Conservation (phyloP, 2,113 vertebrate genomes). For the Urocolius indicus region DNA sequence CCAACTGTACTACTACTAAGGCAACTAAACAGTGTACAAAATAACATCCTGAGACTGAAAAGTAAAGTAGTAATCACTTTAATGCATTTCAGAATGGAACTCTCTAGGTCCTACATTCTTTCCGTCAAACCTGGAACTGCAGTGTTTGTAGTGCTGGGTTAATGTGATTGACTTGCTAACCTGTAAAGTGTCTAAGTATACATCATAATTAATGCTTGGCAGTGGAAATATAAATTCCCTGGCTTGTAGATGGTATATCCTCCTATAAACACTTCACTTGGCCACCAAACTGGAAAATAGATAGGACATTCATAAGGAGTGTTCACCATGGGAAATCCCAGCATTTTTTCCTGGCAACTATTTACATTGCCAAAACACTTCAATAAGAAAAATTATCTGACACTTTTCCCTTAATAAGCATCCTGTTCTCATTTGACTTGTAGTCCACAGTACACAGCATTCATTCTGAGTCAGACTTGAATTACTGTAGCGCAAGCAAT, state of each 20-base stretch:
- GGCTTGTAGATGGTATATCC: constrained; percentile 43
- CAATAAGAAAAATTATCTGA: constrained; percentile 62
- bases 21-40: not conserved
- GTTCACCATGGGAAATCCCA: constrained; percentile 23
- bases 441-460: constrained; percentile 49
- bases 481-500: constrained; percentile 45
- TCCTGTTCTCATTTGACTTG: constrained; percentile 46
- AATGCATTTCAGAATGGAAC: not conserved
- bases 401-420: constrained; percentile 3
- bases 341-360: constrained; percentile 17
- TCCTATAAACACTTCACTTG: constrained; percentile 51
- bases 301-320: constrained; percentile 54
- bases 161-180: constrained; percentile 25
- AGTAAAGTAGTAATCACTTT: not conserved
- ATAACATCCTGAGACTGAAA: not conserved
- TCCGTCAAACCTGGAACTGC: not conserved
- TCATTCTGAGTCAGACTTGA: constrained; percentile 52
- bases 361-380: constrained; percentile 36
- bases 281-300: constrained; percentile 56
- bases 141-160: not conserved
- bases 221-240: constrained; percentile 37
- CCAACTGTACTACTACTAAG: not conserved
- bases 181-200: not conserved
- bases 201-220: constrained; percentile 53
- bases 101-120: not conserved